phyloP scores from a whole-genome alignment of 2,113 vertebrate species.

The Stictonetta naevosa region DNA sequence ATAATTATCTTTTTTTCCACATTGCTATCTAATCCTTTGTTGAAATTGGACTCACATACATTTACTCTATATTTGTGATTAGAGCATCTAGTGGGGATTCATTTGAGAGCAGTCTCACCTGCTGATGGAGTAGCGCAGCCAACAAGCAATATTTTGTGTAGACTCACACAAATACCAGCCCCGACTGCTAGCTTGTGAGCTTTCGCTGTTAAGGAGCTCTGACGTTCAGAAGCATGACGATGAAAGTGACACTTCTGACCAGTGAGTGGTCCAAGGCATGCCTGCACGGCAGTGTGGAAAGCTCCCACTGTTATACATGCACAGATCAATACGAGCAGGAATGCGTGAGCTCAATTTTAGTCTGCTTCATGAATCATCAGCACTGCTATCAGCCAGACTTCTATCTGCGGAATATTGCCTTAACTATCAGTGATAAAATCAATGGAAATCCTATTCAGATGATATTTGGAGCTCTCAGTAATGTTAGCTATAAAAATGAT shows the following conservation, averaged over 20 bases:
- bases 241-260: background rate
- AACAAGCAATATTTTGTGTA: background rate
- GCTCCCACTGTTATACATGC: rapidly evolving
- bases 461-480: background rate
- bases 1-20: background rate
- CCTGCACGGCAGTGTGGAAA: background rate
- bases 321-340: background rate
- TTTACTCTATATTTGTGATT: rapidly evolving
- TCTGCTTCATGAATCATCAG: background rate
- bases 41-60: rapidly evolving
- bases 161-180: background rate
- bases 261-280: background rate
- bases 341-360: background rate
- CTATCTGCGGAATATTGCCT: rapidly evolving
- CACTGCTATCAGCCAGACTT: background rate
- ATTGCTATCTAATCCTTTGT: rapidly evolving
- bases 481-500: background rate
- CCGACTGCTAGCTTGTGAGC: background rate
- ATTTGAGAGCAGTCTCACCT: rapidly evolving
- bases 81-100: background rate
- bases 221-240: background rate
- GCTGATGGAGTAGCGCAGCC: rapidly evolving
- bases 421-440: background rate
- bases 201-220: background rate
- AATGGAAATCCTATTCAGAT: background rate